Conservation (phyloP, 1,140 invertebrate species). For the Tetragonula clypearis region DNA sequence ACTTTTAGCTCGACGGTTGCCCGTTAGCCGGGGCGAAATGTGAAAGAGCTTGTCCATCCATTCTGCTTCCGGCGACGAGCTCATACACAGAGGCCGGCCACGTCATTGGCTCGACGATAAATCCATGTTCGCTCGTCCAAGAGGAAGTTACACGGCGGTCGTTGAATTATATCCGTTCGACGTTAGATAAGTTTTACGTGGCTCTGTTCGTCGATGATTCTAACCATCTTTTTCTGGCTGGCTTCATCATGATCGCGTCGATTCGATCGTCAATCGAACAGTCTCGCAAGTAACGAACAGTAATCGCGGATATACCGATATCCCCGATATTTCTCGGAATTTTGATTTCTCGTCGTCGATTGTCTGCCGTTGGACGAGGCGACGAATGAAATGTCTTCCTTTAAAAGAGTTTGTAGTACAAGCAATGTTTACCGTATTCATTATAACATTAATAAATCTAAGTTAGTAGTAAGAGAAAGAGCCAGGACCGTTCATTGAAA, state of each 20-base stretch:
- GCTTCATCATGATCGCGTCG: no score
- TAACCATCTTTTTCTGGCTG: background rate
- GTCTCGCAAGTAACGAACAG: background rate
- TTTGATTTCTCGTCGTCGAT: no score
- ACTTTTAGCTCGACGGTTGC: constrained; percentile 9
- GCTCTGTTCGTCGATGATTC: background rate
- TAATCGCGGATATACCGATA: no score
- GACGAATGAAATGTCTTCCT: no score
- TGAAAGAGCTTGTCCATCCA: constrained; percentile 58
- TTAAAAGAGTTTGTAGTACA: no score
- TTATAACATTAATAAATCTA: no score
- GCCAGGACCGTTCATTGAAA: no score
- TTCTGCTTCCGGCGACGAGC: constrained; percentile 54
- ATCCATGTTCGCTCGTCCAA: constrained; percentile 40
- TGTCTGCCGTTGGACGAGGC: no score
- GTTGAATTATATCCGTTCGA: constrained; percentile 30
- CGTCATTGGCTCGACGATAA: constrained; percentile 46
- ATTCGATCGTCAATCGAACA: background rate
- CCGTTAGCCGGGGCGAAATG: constrained; percentile 34
- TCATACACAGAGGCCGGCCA: constrained; percentile 16
- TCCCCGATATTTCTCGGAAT: background rate
- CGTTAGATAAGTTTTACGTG: constrained; percentile 11
- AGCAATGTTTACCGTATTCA: no score
- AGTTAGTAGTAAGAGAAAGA: no score
- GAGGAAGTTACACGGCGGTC: constrained; percentile 18